phyloP scores from a whole-genome alignment of 1,140 invertebrate species.

The Rhagoletis zephyria region DNA sequence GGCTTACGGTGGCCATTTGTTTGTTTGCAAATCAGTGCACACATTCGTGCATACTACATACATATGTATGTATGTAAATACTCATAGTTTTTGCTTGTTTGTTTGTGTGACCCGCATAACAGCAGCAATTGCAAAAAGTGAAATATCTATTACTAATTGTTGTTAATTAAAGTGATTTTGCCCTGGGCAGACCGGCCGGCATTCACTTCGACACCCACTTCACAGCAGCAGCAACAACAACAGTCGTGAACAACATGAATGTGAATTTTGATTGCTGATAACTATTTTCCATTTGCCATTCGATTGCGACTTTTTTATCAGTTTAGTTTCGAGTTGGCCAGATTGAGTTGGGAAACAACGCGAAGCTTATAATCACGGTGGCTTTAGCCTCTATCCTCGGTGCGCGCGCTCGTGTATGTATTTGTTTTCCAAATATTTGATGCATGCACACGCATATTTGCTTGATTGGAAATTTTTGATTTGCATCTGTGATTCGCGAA shows the following conservation, averaged over 20 bases:
- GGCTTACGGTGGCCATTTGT: constrained; percentile 28
- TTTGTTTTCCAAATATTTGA: constrained; percentile 13
- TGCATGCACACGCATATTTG: constrained; percentile 37
- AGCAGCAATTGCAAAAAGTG: constrained; percentile 7
- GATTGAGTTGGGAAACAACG: neutral
- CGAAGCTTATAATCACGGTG: neutral
- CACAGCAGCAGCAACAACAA: constrained; percentile 12
- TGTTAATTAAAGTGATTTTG: constrained; percentile 49
- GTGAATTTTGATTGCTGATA: constrained; percentile 49
- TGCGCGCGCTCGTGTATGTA: neutral
- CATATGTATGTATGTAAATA: too few species aligned
- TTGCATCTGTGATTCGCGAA: constrained; percentile 26
- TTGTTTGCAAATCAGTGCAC: constrained; percentile 10
- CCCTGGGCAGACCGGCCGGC: neutral
- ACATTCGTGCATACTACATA: neutral
- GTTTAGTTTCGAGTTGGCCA: neutral
- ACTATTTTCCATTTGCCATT: constrained; percentile 48
- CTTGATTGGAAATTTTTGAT: constrained; percentile 45
- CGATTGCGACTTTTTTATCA: constrained; percentile 4
- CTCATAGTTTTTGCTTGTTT: neutral
- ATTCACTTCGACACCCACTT: neutral
- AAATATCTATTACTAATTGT: constrained; percentile 53
- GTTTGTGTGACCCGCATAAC: neutral
- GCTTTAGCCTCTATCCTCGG: neutral
- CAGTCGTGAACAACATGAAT: constrained; percentile 22